Evolutionary conservation across 2,888 invertebrate species (phyloP).

Genomic region (Osmoderma eremita): DNA sequence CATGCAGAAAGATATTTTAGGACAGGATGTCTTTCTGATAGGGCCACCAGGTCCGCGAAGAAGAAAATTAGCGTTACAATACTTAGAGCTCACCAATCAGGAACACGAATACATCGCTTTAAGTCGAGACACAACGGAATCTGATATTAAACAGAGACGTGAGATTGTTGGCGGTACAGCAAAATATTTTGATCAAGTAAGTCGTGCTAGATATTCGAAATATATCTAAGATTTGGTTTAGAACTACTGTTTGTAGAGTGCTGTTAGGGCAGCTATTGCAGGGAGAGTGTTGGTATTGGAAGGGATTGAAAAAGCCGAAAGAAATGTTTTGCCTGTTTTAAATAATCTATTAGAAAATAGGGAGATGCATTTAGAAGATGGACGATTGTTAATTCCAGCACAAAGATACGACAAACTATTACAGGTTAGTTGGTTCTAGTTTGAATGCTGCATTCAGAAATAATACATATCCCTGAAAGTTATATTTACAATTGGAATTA

Average conservation of each 20-base stretch:
- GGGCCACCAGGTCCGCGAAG: conserved; percentile 89
- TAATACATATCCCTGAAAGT: too few relatives aligned
- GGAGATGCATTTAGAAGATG: conserved; percentile 98
- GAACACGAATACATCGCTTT: conserved; percentile 94
- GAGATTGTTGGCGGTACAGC: conserved; percentile 91
- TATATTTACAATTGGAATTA: too few relatives aligned
- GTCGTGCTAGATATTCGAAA: conserved; percentile 7
- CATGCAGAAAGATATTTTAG: conserved; percentile 91
- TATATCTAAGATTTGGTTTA: conserved; percentile 21
- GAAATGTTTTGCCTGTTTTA: conserved; percentile 94
- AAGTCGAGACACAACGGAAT: conserved; percentile 95
- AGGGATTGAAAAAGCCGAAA: conserved; percentile 97
- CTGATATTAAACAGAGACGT: conserved; percentile 94
- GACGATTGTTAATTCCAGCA: conserved; percentile 90
- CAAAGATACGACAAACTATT: conserved; percentile 89
- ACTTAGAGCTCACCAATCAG: conserved; percentile 86
- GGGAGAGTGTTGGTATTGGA: conserved; percentile 91
- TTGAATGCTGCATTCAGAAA: too few relatives aligned
- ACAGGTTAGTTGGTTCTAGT: conserved; percentile 67
- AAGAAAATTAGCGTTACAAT: conserved; percentile 85
- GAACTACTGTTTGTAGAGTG: conserved; percentile 71
- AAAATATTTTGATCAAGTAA: conserved; percentile 91
- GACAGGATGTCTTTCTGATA: conserved; percentile 95
- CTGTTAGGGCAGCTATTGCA: conserved; percentile 89
- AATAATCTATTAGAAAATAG: conserved; percentile 97